Base-by-base conservation (phyloP, 2,888 invertebrate genomes). In the Periphyllus acericola region DNA sequence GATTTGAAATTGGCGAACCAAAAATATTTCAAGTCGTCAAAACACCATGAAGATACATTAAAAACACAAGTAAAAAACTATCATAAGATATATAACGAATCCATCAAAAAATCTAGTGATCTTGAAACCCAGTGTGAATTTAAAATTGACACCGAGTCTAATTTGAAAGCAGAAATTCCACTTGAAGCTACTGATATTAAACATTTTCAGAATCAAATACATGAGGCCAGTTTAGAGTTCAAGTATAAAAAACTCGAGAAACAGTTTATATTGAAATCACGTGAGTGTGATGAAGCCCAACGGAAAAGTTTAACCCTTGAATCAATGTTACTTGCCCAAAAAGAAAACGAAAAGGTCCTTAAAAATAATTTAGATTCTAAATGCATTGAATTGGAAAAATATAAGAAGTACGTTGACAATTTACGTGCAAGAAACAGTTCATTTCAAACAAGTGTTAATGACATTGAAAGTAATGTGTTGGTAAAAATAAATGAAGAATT, bases 381-480 rank as follows among this genome's bases (percentile, higher is more conserved):
- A 60, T 72, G 60, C 36, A 74, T 36, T 55, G 80, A 60, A 17
- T 21, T 86, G 4, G 79, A 80, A 29, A 80, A 86, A 29, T 86
- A 80, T 72, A 86, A 86, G 17, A 86, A 80, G 72, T 80, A 72
- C 32, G 55, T 86, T 72, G 86, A 86, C 40, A 80, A 40, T 60
- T 72, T 86, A 19, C 80, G 68, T 86, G 55, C 60, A 0, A 72
- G 80, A 80, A 80, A 86, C 80, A 80, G 80, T 86, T 86, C 86
- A 32, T 86, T 86, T 68, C 86, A 79, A n/a, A 25, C 32, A 0
- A 86, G 86, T 9, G 80, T 86, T 32, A 79, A 86, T 72, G 86
- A 86, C 60, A 80, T 86, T 80, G 86, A 79, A 80, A 80, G 80
- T 8, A 86, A 86, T 86, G 86, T 86, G 72, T 72, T 86, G 36